Evolutionary conservation across 1,140 invertebrate species (phyloP), one percentile per base, ranked within the genome.

Genomic region (Lysiphlebus fabarum): DNA sequence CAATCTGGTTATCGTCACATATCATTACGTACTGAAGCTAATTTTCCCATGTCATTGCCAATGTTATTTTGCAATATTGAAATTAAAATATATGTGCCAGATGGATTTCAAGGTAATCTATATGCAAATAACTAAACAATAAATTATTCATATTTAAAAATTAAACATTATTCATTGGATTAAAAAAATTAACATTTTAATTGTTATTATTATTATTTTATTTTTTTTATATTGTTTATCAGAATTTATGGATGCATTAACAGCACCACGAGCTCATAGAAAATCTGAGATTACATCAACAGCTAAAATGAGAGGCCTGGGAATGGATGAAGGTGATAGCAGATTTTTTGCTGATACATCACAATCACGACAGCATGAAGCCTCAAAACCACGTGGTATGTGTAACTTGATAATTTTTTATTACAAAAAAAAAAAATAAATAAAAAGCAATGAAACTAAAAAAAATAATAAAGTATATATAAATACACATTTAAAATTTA

Each of bases 1-100:
- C 96, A 98, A 79, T 91, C 94, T 2, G 96, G 96, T 14, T 99
- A 99, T 81, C 83, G 98, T 1, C 97, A 99, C 75, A 98, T 99
- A 63, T 96, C 96, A 2, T 82, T 99, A 1, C 79, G 98, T 56
- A 99, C 97, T 1, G 98, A 99, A 79, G 95, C 96, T 41, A 99
- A 99, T 79, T 99, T 99, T 77, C 95, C 97, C 37, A 95, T 99
- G 89, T 97, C 96, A 2, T 81, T 99, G 64, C 95, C 97, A 42
- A 99, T 98, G 88, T 81, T 99, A 53, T 99, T 99, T 81, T 98
- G 96, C 77, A 95, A 98, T 76, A 97, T 99, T 70, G 95, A 98
- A 78, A 86, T 99, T 44, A 99, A 99, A 82, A 99, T 99, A 65
- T 99, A 99, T 82, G 96, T 99, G 59, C 98, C 98, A 53, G 97